These are phyloP conservation scores for Leptoteleia sp. DNA, from an alignment of 1,140 invertebrate genomes.

Conservation along the genomic window DNA sequence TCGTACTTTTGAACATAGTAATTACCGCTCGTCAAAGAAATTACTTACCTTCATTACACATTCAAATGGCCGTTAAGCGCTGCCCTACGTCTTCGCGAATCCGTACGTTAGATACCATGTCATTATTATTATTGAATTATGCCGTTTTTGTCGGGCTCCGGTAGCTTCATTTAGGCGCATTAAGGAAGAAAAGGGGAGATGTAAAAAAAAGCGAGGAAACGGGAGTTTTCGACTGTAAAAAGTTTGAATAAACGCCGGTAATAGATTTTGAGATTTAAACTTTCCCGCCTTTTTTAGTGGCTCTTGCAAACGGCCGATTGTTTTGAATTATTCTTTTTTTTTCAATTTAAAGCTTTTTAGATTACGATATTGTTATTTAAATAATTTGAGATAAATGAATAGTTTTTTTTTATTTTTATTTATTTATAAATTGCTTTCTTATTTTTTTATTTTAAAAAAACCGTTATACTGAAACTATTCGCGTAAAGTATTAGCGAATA, in stretches of 20 bases:
- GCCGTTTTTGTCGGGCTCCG: conserved; percentile 11
- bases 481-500: too few relatives aligned
- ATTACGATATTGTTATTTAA: too few relatives aligned
- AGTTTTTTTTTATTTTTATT: too few relatives aligned
- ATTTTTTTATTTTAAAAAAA: too few relatives aligned
- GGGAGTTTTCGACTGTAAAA: not conserved
- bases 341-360: too few relatives aligned
- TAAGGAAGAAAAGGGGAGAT: not conserved
- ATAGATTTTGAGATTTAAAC: conserved; percentile 10
- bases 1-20: conserved; percentile 66
- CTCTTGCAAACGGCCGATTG: too few relatives aligned
- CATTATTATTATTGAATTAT: conserved; percentile 62
- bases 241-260: conserved; percentile 2
- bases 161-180: conserved; percentile 31
- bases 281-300: conserved; percentile 10
- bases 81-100: conserved; percentile 41
- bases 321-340: too few relatives aligned
- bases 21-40: conserved; percentile 70
- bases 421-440: too few relatives aligned
- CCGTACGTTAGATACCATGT: conserved; percentile 47
- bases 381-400: too few relatives aligned
- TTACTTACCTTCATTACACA: conserved; percentile 69
- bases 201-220: conserved; percentile 1
- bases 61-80: conserved; percentile 61
- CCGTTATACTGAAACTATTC: too few relatives aligned